Evolutionary conservation across 2,113 vertebrate species (phyloP).

Genomic region (Natator depressus): DNA sequence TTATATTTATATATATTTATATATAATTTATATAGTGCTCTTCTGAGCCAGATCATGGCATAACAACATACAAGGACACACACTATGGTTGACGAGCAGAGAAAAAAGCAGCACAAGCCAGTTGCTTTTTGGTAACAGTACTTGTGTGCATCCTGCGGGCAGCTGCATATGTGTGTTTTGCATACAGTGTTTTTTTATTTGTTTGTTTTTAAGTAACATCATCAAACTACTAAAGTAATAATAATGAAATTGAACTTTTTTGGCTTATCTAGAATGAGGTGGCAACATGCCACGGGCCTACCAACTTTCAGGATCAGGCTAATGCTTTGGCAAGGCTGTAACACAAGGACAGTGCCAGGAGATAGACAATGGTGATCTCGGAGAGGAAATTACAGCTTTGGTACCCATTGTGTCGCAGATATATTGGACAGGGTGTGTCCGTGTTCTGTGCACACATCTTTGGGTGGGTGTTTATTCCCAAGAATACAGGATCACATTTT

Average conservation of each 20-base stretch:
- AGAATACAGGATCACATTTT: neutral
- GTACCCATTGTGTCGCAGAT: neutral
- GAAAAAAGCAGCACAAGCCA: neutral
- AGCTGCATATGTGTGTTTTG: neutral
- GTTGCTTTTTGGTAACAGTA: neutral
- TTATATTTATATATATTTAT: constrained; percentile 23
- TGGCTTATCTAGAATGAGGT: neutral
- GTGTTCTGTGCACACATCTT: neutral
- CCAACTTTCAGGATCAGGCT: neutral
- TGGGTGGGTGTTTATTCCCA: neutral
- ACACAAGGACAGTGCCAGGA: neutral
- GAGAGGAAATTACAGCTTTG: neutral
- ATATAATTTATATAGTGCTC: constrained; percentile 24
- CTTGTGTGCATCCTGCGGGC: neutral
- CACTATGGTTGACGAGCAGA: neutral
- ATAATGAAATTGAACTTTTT: neutral
- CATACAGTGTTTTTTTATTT: neutral
- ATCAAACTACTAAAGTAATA: neutral
- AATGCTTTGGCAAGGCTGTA: neutral
- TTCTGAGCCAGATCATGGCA: neutral
- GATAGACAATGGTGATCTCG: neutral
- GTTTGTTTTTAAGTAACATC: neutral
- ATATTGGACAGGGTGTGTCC: neutral
- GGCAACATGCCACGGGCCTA: neutral
- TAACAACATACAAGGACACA: neutral